A percentile compares a stretch with the other conserved stretches of the same genome.
Conservation (phyloP, 2,888 invertebrate genomes). For the Leptopterna dolabrata region DNA sequence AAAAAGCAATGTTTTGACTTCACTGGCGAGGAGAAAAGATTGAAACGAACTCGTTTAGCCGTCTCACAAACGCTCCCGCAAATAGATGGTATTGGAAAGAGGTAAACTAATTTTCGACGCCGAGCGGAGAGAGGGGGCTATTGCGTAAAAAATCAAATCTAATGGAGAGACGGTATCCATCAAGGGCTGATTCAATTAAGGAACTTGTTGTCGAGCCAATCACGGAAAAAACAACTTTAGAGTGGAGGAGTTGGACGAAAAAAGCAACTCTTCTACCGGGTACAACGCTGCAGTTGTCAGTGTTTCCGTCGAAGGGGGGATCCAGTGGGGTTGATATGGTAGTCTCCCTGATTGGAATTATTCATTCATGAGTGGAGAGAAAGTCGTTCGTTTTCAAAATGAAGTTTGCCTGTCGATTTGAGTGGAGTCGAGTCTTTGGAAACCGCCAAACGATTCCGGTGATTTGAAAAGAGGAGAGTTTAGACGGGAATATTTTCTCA, state of each 20-base stretch:
- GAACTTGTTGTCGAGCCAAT: conserved; percentile 11
- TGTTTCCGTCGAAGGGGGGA: neutral
- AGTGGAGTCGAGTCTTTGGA: neutral
- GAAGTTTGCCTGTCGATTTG: neutral
- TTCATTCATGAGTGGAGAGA: neutral
- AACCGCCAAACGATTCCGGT: too few relatives aligned
- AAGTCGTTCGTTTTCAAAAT: neutral
- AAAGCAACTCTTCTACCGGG: neutral
- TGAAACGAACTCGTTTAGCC: neutral
- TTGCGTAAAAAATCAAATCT: conserved; percentile 1
- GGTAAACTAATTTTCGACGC: neutral
- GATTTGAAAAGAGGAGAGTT: too few relatives aligned
- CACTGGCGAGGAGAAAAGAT: neutral
- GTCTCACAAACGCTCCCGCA: neutral
- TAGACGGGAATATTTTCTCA: too few relatives aligned
- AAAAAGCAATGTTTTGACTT: neutral
- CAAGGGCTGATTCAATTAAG: conserved; percentile 7
- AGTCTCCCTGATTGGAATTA: neutral
- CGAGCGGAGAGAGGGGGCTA: neutral
- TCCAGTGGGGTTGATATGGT: neutral
- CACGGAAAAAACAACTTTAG: neutral
- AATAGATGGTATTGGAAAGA: neutral
- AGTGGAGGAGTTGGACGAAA: neutral
- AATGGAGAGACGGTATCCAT: conserved; percentile 7
- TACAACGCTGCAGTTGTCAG: neutral